These are phyloP conservation scores for Aleiodes alternator DNA, from an alignment of 2,888 invertebrate genomes.

Conservation along the genomic window DNA sequence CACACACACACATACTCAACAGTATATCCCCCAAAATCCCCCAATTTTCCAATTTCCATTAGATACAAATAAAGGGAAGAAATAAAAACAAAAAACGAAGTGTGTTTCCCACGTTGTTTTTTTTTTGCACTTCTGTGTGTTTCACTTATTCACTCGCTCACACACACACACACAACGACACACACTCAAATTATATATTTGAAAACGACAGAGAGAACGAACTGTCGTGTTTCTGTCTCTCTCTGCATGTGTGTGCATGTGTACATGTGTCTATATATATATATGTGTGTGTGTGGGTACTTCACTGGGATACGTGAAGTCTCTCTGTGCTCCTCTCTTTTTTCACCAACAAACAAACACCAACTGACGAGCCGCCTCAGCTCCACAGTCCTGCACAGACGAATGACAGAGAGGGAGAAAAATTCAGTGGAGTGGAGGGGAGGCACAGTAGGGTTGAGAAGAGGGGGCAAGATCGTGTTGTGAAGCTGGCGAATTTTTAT, in stretches of 20 bases:
- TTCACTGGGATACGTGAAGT: not conserved
- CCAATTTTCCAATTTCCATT: slow-evolving; percentile 12
- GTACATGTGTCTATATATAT: no score
- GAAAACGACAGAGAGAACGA: slow-evolving; percentile 6
- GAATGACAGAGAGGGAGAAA: not conserved
- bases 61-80: not conserved
- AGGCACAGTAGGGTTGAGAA: no score
- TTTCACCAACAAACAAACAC: not conserved
- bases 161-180: no score
- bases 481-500: no score
- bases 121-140: slow-evolving; percentile 5
- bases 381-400: not conserved
- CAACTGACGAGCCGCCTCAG: no score
- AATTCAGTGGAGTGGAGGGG: not conserved
- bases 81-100: no score
- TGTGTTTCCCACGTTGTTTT: not conserved
- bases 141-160: slow-evolving; percentile 1
- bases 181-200: slow-evolving; percentile 14
- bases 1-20: not conserved
- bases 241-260: not conserved
- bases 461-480: not conserved
- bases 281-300: slow-evolving; percentile 1
- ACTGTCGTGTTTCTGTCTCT: not conserved
- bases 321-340: not conserved
- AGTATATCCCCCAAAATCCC: not conserved